Conservation (phyloP, 1,140 invertebrate genomes). For the Neuroterus valhalla region DNA sequence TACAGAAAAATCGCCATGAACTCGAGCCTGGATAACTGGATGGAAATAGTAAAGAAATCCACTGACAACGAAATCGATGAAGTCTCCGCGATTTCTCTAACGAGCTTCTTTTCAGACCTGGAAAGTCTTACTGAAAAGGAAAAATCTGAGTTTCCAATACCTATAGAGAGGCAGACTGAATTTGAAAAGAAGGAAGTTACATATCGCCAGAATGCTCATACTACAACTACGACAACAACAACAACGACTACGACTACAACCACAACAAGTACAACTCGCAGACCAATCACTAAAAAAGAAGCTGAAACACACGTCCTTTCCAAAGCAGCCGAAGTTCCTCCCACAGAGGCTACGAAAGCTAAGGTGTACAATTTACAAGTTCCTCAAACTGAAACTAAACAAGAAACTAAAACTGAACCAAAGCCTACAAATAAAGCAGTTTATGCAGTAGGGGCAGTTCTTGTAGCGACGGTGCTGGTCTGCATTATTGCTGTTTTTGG, state of each 20-base stretch:
- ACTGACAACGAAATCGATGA: slow-evolving; percentile 58
- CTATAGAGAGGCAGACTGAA: slow-evolving; percentile 50
- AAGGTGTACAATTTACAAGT: not conserved
- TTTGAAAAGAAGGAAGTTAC: slow-evolving; percentile 51
- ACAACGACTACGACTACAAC: slow-evolving; percentile 50
- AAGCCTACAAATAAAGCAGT: slow-evolving; percentile 64
- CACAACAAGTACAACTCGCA: slow-evolving; percentile 34
- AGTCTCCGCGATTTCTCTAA: slow-evolving; percentile 47
- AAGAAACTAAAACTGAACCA: slow-evolving; percentile 29
- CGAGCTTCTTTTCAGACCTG: slow-evolving; percentile 59
- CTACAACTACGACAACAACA: slow-evolving; percentile 51
- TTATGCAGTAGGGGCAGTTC: slow-evolving; percentile 63
- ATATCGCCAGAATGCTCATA: slow-evolving; percentile 46
- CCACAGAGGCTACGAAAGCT: not conserved
- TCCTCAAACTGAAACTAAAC: slow-evolving; percentile 3
- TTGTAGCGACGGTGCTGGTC: slow-evolving; percentile 62
- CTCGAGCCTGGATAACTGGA: slow-evolving; percentile 55
- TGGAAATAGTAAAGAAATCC: slow-evolving; percentile 45
- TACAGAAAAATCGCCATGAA: slow-evolving; percentile 58
- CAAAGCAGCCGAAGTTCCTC: not conserved
- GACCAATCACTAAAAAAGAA: not conserved
- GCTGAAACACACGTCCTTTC: not conserved
- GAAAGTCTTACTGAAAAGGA: slow-evolving; percentile 61
- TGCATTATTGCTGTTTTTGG: slow-evolving; percentile 68
- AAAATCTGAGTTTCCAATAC: slow-evolving; percentile 40